Conservation (phyloP, 2,888 invertebrate species). For the Drosophila paranaensis region DNA sequence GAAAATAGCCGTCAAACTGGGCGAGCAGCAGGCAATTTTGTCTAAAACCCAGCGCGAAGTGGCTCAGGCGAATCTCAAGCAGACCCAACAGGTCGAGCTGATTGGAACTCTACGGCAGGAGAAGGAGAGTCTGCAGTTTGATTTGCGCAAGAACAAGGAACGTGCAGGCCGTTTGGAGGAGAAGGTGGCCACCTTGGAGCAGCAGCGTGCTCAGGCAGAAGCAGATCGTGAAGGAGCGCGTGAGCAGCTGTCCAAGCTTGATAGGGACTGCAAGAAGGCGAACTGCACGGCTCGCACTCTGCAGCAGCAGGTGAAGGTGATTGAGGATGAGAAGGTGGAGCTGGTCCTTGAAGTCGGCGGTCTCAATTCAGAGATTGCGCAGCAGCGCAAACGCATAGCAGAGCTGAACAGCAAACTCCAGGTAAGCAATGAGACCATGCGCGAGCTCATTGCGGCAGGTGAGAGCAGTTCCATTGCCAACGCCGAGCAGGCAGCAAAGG, state of each 20-base stretch:
- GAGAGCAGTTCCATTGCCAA: not conserved
- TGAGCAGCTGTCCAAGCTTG: slow-evolving; percentile 62
- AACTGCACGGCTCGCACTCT: slow-evolving; percentile 49
- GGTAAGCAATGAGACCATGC: slow-evolving; percentile 1
- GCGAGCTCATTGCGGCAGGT: slow-evolving; percentile 8
- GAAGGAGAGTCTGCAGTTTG: slow-evolving; percentile 18
- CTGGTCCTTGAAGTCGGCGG: slow-evolving; percentile 74
- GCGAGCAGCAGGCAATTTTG: slow-evolving; percentile 31
- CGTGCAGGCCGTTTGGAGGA: slow-evolving; percentile 19
- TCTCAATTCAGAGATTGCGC: slow-evolving; percentile 63
- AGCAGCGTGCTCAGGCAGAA: slow-evolving; percentile 22
- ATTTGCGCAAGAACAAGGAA: slow-evolving; percentile 21
- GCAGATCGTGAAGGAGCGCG: slow-evolving; percentile 9
- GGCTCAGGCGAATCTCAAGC: slow-evolving; percentile 1
- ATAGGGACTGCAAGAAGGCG: slow-evolving; percentile 61
- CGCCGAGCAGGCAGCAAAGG: slow-evolving; percentile 20
- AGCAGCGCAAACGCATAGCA: slow-evolving; percentile 3
- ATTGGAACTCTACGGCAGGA: slow-evolving; percentile 21
- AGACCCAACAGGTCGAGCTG: slow-evolving; percentile 21
- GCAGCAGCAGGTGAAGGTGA: slow-evolving; percentile 46
- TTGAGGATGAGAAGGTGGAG: slow-evolving; percentile 66
- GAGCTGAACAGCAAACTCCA: slow-evolving; percentile 22
- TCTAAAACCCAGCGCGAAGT: slow-evolving; percentile 30
- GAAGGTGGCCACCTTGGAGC: slow-evolving; percentile 16
- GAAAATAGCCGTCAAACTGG: slow-evolving; percentile 26